Conservation (phyloP, 2,888 invertebrate genomes). For the Meganola albula region DNA sequence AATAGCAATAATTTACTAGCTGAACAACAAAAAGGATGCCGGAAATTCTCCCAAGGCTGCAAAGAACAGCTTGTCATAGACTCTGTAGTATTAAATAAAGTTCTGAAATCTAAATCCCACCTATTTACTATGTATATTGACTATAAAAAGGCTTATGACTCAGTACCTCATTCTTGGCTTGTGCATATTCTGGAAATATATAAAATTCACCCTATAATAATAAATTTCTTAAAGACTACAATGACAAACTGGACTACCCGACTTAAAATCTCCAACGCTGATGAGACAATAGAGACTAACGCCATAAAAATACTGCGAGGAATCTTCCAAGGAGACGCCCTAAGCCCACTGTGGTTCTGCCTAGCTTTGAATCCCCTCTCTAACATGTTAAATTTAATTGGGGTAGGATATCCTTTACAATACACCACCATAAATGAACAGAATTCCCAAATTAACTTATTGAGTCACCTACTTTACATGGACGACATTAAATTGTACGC, state of each 20-base stretch:
- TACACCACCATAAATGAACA: no score
- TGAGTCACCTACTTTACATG: conserved; percentile 7
- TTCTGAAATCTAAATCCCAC: conserved; percentile 1
- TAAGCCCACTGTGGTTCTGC: conserved; percentile 14
- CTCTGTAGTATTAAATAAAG: conserved; percentile 4
- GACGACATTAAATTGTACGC: conserved; percentile 2
- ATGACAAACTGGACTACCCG: conserved; percentile 16
- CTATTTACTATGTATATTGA: conserved; percentile 9
- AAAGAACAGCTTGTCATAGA: conserved; percentile 23
- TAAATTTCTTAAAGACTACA: neutral
- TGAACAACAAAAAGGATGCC: conserved; percentile 24
- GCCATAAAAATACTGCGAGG: conserved; percentile 15
- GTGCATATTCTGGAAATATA: conserved; percentile 3
- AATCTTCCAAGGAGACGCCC: conserved; percentile 20
- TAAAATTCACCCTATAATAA: neutral
- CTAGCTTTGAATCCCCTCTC: conserved; percentile 3
- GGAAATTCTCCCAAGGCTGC: conserved; percentile 15
- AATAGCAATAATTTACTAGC: conserved; percentile 16
- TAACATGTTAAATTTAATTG: conserved; percentile 1
- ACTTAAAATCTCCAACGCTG: no score
- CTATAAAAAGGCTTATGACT: conserved; percentile 8
- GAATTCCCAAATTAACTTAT: neutral
- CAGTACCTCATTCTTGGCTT: conserved; percentile 14
- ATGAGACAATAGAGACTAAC: no score
- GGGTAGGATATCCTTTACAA: neutral